Base-by-base conservation (phyloP, 2,888 invertebrate genomes). In the Plebejus melissa region DNA sequence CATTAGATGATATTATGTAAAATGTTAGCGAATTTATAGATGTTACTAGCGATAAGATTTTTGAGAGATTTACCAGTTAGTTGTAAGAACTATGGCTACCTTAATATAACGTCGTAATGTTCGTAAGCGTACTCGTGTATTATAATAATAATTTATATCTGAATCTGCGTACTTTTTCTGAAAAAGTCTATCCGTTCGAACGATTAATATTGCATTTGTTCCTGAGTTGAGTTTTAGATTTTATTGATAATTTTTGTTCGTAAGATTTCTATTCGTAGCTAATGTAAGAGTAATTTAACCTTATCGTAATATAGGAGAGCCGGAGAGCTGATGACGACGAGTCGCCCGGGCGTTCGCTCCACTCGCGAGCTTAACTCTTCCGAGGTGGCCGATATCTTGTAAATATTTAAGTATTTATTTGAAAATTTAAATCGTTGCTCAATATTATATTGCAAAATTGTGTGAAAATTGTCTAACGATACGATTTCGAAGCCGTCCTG, bases 171-270 rank as follows among this genome's bases (percentile, higher is more conserved):
- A 89, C 86, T 86, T 88, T 85, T 90, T 87, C 84, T 84, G 89
- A 90, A 90, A 86, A 78, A 84, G 85, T 80, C 87, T 88, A 87
- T 89, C 87, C 85, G 89, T 90, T 89, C 88, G 88, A 91, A 90
- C 86, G 90, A 92, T 91, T 92, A 87, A 90, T 92, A 92, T 91
- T 93, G 93, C 93, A 93, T 93, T 93, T 93, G 93, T 93, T 93
- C 93, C 93, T 93, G 93, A 93, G 89, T 91, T 93, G 90, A 91
- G 88, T 90, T 87, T 88, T 92, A 92, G 90, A 91, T 91, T 92
- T 91, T 93, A 92, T 91, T 84, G 83, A 87, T 87, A 88, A 87
- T 87, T 87, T 82, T 88, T 84, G 85, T 87, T 88, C 82, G 79
- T 90, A 90, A 89, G 89, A 85, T 82, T 84, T 87, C 81, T 88